Conservation (phyloP, 2,888 invertebrate species). For the Nephrotoma guestfalica region DNA sequence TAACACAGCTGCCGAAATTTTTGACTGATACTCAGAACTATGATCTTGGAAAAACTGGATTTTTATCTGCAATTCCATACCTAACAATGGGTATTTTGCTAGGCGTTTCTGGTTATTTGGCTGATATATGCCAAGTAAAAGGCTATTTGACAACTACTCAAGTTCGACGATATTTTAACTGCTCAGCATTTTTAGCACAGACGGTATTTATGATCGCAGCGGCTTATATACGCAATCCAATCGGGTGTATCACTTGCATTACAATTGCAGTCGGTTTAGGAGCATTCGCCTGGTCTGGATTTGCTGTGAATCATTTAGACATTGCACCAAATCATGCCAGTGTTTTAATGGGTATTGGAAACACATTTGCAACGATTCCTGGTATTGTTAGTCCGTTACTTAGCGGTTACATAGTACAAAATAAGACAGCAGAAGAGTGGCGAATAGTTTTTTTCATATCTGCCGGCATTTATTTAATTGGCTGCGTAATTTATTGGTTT, state of each 20-base stretch:
- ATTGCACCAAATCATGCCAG: slow-evolving; percentile 86
- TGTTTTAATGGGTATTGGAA: slow-evolving; percentile 81
- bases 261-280: slow-evolving; percentile 82
- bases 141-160: slow-evolving; percentile 56
- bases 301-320: slow-evolving; percentile 71
- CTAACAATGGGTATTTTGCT: slow-evolving; percentile 72
- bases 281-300: slow-evolving; percentile 83
- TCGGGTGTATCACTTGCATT: slow-evolving; percentile 62
- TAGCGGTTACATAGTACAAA: slow-evolving; percentile 60
- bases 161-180: slow-evolving; percentile 59
- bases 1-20: slow-evolving; percentile 71
- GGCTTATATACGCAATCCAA: slow-evolving; percentile 53
- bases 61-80: slow-evolving; percentile 76
- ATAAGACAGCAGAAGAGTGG: slow-evolving; percentile 68
- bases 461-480: slow-evolving; percentile 65
- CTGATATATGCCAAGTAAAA: slow-evolving; percentile 58
- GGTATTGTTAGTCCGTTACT: slow-evolving; percentile 81
- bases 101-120: slow-evolving; percentile 65
- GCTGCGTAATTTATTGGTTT: slow-evolving; percentile 67
- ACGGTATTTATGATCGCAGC: slow-evolving; percentile 76
- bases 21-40: slow-evolving; percentile 62
- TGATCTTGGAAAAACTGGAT: slow-evolving; percentile 63
- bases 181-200: slow-evolving; percentile 59
- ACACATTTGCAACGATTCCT: slow-evolving; percentile 80
- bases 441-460: slow-evolving; percentile 74